Evolutionary conservation across 2,113 vertebrate species (phyloP), one percentile per base, ranked within the genome.

Genomic region (Saccopteryx leptura): DNA sequence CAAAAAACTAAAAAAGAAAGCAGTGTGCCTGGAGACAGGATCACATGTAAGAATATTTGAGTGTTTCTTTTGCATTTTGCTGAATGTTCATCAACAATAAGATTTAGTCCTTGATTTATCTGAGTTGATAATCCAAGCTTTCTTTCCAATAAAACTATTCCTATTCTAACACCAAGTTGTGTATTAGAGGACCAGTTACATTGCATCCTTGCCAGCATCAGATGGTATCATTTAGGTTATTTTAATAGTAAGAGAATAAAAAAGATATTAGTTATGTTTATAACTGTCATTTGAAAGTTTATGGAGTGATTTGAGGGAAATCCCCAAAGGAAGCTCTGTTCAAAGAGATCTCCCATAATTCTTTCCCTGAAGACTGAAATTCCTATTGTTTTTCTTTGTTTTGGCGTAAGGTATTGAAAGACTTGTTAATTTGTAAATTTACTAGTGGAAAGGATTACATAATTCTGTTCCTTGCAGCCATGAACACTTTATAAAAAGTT

Each of bases 121-220:
- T 99, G 98, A 96, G 39, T 80, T n/a, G 98, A 98, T 88, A 99
- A 98, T 91, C 99, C 99, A 50, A 99, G 9, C 98, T 99, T 99
- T 98, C 99, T 99, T 99, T 99, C 99, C 98, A 99, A 56, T 18
- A 66, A 65, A 79, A 87, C 15, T 79, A 60, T 91, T 86, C 19
- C 14, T 60, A 69, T 71, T 86, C 56, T 58, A 85, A 52, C 61
- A 82, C 4, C 65, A 94, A 50, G 18, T 54, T 90, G 11, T 58
- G 19, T 68, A 21, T 68, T 65, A 69, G 18, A 80, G 52, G 39
- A 26, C 19, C 31, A 85, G 39, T 76, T 88, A 63, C 81, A 78
- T 3, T 58, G 15, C 4, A 60, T 58, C 17, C 23, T 90, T 48
- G 28, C 21, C 19, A 80, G 48, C 6, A 88, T 90, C 61, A 46